Percentiles rank a stretch among this genome's conserved stretches.
Evolutionary conservation across 1,140 invertebrate genomes (phyloP).

Genomic region (Olivierus martensii): DNA sequence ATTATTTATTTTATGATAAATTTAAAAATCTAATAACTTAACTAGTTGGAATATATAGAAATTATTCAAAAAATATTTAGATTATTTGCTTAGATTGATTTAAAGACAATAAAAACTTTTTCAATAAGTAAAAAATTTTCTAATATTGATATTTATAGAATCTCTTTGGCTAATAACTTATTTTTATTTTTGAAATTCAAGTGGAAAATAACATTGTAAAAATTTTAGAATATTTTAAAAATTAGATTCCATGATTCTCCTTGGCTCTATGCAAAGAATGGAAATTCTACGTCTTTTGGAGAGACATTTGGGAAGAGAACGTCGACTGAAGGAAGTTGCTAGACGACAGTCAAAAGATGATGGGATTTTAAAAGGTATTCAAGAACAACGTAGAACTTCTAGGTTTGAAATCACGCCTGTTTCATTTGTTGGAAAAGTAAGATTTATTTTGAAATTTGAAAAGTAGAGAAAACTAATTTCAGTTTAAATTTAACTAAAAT

Average conservation of each 20-base stretch:
- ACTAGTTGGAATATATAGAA: neutral
- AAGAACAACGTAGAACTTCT: conserved; percentile 40
- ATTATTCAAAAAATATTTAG: no score
- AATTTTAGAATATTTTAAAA: neutral
- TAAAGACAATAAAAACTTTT: no score
- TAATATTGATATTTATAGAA: no score
- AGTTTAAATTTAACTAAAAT: neutral
- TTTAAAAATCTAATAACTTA: neutral
- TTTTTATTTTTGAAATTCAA: no score
- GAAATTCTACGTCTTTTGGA: conserved; percentile 69
- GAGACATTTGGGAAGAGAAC: conserved; percentile 68
- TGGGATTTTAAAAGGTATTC: conserved; percentile 12
- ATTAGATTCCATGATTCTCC: conserved; percentile 70
- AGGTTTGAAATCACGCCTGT: conserved; percentile 57
- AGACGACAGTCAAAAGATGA: conserved; percentile 25
- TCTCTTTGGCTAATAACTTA: no score
- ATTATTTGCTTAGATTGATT: no score
- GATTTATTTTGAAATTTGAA: no score
- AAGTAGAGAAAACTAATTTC: neutral
- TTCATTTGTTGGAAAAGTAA: no score
- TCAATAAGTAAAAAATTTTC: no score
- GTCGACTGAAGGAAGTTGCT: conserved; percentile 58
- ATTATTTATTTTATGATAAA: neutral
- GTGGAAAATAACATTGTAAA: no score
- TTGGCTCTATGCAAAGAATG: conserved; percentile 81